A percentile compares a stretch with the other conserved stretches of the same genome.
Evolutionary conservation across 1,140 invertebrate genomes (phyloP).

Genomic region (Cydia pomonella): DNA sequence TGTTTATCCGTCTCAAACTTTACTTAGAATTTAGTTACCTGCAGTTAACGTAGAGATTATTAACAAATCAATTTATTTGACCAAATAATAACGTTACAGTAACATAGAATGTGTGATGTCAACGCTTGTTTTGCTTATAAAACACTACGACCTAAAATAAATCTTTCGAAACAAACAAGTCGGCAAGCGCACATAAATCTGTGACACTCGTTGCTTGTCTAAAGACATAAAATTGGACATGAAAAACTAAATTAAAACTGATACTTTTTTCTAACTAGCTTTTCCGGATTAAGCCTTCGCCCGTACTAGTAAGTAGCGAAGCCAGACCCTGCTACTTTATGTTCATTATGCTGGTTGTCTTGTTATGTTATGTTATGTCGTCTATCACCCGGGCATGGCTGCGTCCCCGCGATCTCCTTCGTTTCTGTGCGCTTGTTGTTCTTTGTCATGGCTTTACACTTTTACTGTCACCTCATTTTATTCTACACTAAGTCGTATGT

Average conservation of each 20-base stretch:
- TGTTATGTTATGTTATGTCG: conserved; percentile 60
- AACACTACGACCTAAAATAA: conserved; percentile 45
- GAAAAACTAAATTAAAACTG: conserved; percentile 64
- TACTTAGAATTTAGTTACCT: conserved; percentile 13
- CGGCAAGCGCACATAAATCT: conserved; percentile 78
- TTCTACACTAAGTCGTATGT: not conserved
- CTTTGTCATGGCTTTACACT: conserved; percentile 65
- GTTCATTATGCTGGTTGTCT: conserved; percentile 56
- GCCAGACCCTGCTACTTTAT: conserved; percentile 72
- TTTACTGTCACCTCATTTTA: conserved; percentile 38
- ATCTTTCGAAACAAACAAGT: conserved; percentile 49
- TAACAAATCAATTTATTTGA: conserved; percentile 2
- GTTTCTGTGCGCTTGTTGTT: conserved; percentile 80
- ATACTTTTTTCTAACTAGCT: conserved; percentile 88
- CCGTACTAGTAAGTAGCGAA: conserved; percentile 95
- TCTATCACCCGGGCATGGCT: conserved; percentile 70
- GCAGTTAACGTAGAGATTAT: conserved; percentile 5
- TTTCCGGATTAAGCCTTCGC: conserved; percentile 98
- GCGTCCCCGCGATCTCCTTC: conserved; percentile 59
- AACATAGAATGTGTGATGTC: conserved; percentile 49
- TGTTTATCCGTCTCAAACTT: conserved; percentile 5
- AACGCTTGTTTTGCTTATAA: conserved; percentile 64
- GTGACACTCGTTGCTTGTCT: conserved; percentile 59
- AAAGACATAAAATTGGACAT: conserved; percentile 58
- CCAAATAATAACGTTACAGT: not conserved